Evolutionary conservation across 2,888 invertebrate genomes (phyloP).

Genomic region (Zaprionus bogoriensis): DNA sequence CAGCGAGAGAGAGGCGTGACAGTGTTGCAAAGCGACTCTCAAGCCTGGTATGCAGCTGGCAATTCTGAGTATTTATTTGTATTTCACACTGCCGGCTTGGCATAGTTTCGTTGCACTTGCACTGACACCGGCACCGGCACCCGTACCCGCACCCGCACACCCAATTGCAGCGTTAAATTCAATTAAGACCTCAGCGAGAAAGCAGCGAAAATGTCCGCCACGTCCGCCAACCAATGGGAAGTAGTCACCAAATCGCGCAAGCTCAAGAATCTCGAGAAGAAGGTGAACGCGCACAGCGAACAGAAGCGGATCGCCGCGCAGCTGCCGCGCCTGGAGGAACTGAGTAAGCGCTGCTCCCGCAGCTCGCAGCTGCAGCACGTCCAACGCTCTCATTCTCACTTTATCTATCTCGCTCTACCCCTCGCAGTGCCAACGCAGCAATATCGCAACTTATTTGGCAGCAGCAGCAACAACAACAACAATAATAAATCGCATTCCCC

Average conservation of each 20-base stretch:
- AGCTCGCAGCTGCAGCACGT: too few species aligned
- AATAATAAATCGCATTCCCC: conserved; percentile 51
- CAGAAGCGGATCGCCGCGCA: conserved; percentile 83
- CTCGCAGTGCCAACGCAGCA: conserved; percentile 87
- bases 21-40: conserved; percentile 20
- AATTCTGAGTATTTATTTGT: conserved; percentile 37
- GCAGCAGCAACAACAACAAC: conserved; percentile 31
- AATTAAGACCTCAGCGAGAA: conserved; percentile 15
- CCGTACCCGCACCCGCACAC: not conserved
- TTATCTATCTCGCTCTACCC: not conserved
- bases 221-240: conserved; percentile 85
- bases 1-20: not conserved
- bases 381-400: conserved; percentile 6
- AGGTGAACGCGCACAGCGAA: conserved; percentile 84
- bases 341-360: conserved; percentile 86
- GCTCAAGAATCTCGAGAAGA: conserved; percentile 83
- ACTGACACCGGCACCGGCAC: not conserved
- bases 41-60: conserved; percentile 29
- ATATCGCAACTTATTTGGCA: conserved; percentile 85
- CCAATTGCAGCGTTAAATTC: conserved; percentile 19
- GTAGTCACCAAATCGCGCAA: conserved; percentile 88
- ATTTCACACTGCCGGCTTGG: conserved; percentile 22
- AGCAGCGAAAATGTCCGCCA: conserved; percentile 28
- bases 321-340: conserved; percentile 89
- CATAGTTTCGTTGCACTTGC: conserved; percentile 2